A percentile compares a stretch with the other conserved stretches of the same genome.
Conservation (phyloP, 2,888 invertebrate genomes). For the Cantharis flavilabris region DNA sequence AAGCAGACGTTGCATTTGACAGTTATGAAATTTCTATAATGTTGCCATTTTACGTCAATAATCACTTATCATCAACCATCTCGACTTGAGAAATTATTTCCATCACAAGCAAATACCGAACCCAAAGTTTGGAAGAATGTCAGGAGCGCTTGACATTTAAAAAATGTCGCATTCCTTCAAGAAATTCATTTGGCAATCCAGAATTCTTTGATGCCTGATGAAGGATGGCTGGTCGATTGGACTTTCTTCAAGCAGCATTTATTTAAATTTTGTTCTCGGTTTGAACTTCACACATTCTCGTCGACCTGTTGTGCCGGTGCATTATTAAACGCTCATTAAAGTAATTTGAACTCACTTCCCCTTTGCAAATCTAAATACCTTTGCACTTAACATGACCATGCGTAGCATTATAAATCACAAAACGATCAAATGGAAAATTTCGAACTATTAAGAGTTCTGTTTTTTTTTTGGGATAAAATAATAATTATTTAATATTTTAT, state of each 20-base stretch:
- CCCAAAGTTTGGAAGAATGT: background rate
- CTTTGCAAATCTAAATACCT: conserved; percentile 24
- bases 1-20: conserved; percentile 38
- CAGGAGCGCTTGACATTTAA: background rate
- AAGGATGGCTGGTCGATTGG: too few relatives aligned
- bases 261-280: conserved; percentile 22
- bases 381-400: conserved; percentile 1
- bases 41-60: conserved; percentile 5
- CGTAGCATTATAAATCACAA: conserved; percentile 6
- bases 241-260: background rate
- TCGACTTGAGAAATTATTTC: background rate
- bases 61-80: background rate
- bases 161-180: background rate
- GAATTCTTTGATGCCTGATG: background rate
- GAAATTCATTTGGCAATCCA: background rate
- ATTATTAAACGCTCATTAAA: conserved; percentile 42
- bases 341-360: conserved; percentile 38
- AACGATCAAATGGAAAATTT: background rate
- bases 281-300: conserved; percentile 34
- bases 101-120: background rate
- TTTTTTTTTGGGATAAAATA: background rate
- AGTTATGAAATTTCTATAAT: conserved; percentile 31
- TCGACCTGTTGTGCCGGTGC: conserved; percentile 36
- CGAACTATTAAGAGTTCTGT: background rate
- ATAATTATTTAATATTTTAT: background rate